A percentile compares a stretch with the other conserved stretches of the same genome.
Conservation (phyloP, 2,113 vertebrate genomes). For the Coptodon rendalli region DNA sequence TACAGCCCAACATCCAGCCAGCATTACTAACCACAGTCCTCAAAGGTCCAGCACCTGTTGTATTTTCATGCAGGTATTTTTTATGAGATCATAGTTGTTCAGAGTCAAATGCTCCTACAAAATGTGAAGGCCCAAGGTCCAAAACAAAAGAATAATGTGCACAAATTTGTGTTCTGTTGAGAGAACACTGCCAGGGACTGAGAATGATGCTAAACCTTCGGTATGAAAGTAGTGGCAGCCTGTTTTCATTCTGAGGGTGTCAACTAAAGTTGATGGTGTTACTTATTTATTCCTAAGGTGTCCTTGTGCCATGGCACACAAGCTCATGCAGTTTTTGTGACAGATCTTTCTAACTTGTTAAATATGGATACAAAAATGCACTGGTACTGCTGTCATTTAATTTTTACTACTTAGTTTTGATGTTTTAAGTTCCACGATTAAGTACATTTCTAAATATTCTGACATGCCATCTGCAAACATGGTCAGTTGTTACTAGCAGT, state of each 20-base stretch:
- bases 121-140: background rate
- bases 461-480: background rate
- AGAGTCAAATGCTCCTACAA: background rate
- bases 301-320: background rate
- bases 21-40: background rate
- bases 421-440: background rate
- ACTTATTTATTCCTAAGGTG: background rate
- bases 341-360: background rate
- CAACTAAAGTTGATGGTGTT: background rate
- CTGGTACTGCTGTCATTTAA: background rate
- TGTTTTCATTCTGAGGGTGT: background rate
- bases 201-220: background rate
- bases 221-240: background rate
- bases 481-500: fast-evolving
- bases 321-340: background rate
- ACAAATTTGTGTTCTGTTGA: background rate
- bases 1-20: background rate
- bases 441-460: background rate
- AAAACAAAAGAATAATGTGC: background rate
- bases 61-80: background rate
- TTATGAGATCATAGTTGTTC: background rate
- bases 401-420: background rate
- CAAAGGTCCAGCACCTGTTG: background rate
- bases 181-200: background rate
- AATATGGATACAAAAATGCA: background rate